Evolutionary conservation across 2,113 vertebrate species (phyloP), one percentile per base, ranked within the genome.

Genomic region (Condylura cristata): DNA sequence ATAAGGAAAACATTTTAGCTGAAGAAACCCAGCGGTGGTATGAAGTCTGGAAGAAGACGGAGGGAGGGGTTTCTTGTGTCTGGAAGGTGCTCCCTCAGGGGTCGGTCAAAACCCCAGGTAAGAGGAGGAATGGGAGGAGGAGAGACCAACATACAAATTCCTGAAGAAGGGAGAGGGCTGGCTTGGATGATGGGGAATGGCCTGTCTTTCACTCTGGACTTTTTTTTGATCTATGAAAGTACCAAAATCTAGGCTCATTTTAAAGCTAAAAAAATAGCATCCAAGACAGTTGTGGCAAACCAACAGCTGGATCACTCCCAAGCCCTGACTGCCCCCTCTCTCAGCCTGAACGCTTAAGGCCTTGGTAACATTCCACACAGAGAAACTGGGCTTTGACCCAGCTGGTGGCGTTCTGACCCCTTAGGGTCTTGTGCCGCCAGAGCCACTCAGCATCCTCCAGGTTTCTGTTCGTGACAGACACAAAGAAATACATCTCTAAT

Each of bases 401-500:
- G 53, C 7, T 24, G 71, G 32, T 22, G 5, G 18, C n/a, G 51
- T 30, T 34, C 16, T 2, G 26, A 22, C 18, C 37, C 46, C 12
- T 28, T 58, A 30, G 70, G 34, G 56, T 41, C 0, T 65, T 44
- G 18, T 32, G 9, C 80, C 46, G 70, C 34, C 34, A 5, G 12
- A 22, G 75, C 37, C 6, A 65, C 22, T 34, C 30, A 61, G 34
- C 8, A 32, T 60, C 51, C 61, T 34, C 16, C 63, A 86, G 41
- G 41, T 61, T 39, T 91, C 80, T 86, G 46, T 0, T 46, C 32
- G 9, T 28, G 16, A 39, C 4, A 78, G 1, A n/a, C 3, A 3
- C 80, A 91, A 93, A 96, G 51, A 89, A 79, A 75, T 3, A n/a
- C 30, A 51, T 46, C n/a, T 60, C 66, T 68, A 94, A 63, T 0